These are phyloP conservation scores for Premnoplex brunnescens DNA, from an alignment of 2,797 vertebrate species.

Conservation along the genomic window DNA sequence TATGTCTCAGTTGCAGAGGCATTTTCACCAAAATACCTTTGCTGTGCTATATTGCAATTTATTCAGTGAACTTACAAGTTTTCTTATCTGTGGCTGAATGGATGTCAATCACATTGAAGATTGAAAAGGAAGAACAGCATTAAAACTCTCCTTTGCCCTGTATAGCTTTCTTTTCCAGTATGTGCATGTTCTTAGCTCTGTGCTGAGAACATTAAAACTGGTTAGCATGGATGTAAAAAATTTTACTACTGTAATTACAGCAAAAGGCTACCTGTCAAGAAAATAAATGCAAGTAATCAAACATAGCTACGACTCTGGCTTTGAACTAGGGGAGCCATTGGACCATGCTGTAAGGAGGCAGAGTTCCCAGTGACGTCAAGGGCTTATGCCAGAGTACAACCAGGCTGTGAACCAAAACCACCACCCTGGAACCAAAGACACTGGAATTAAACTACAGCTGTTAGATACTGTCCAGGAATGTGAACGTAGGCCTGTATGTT, in stretches of 20 bases:
- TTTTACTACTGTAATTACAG: slow-evolving; percentile 39
- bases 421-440: not conserved
- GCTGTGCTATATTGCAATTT: not conserved
- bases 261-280: slow-evolving; percentile 51
- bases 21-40: slow-evolving; percentile 30
- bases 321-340: not conserved
- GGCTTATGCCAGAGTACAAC: not conserved
- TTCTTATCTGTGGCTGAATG: not conserved
- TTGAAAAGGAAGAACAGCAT: not conserved
- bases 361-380: slow-evolving; percentile 25
- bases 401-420: not conserved
- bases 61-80: not conserved
- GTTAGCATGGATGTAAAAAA: slow-evolving; percentile 11
- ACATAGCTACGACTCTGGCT: not conserved
- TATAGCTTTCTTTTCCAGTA: not conserved
- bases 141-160: not conserved
- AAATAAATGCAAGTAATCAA: slow-evolving; percentile 49
- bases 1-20: not conserved
- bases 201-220: slow-evolving; percentile 7
- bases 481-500: not conserved
- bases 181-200: not conserved
- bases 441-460: not conserved
- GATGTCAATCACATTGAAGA: not conserved
- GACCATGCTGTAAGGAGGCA: not conserved
- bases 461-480: not conserved